Base-by-base conservation (phyloP, 1,140 invertebrate species). In the Brachionus sp. region DNA sequence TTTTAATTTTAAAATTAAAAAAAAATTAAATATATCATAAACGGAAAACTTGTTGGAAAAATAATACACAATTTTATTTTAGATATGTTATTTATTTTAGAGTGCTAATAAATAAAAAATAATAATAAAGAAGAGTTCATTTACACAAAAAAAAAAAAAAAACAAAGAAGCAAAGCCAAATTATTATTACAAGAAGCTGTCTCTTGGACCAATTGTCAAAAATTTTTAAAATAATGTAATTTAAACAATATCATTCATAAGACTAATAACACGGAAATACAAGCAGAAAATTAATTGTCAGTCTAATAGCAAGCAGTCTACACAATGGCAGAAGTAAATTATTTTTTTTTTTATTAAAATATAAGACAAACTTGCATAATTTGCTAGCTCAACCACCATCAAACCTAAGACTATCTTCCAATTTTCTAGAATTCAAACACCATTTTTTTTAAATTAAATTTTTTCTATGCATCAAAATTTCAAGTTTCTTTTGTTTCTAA, bases 1-100 rank as follows among this genome's bases (percentile, higher is more conserved):
- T 39, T 70, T 70, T 70, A 39, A 70, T 39, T 70, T 70, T 70
- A 19, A 70, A 70, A 70, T 70, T 70, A 70, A 70, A 33, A 66
- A 64, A 70, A 70, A 39, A 19, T 19, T 42, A 70, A 70, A 70
- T 39, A 37, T 70, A 39, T 35, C 33, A 70, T 19, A 70, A 19
- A 37, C 33, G 37, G 16, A 70, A 37, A 70, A 70, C 7, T 37
- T 70, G 66, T 16, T 23, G 25, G 12, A 13, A 66, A 16, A 66
- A 13, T 13, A 70, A 70, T 16, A 39, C 29, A 39, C 37, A 39
- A 5, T 70, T 70, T 66, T 66, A 13, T 53, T 57, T 57, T 57
- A 57, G 50, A 57, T 57, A 23, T 57, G 50, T 57, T 57, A 57
- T 57, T 57, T 57, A 25, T 57, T n/a, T 53, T 57, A 19, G 50